Evolutionary conservation across 2,113 vertebrate species (phyloP).

Genomic region (Engystomops pustulosus): DNA sequence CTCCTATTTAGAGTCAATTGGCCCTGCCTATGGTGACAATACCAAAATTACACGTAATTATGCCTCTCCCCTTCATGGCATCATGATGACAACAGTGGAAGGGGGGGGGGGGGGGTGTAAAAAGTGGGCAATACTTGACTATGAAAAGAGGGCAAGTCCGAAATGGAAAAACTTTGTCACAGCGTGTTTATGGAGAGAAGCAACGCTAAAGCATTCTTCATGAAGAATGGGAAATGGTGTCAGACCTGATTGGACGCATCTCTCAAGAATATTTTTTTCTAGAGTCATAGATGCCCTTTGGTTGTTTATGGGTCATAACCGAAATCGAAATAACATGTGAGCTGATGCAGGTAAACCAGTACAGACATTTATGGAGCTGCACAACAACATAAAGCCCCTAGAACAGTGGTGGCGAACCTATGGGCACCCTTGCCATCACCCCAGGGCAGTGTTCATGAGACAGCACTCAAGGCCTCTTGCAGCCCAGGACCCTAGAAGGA

Average conservation of each 20-base stretch:
- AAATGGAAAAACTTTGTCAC: background rate
- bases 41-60: conserved; percentile 52
- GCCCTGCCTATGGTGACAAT: conserved; percentile 45
- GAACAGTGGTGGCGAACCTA: too few species aligned
- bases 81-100: background rate
- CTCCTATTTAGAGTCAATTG: conserved; percentile 22
- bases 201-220: background rate
- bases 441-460: too few species aligned
- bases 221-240: background rate
- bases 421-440: too few species aligned
- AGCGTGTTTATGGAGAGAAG: background rate
- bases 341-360: too few species aligned
- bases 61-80: conserved; percentile 26
- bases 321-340: background rate
- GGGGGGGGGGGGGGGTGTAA: background rate
- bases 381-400: too few species aligned
- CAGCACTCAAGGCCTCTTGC: too few species aligned
- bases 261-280: background rate
- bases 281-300: background rate
- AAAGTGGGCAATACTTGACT: background rate
- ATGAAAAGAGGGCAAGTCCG: conserved; percentile 16
- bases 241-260: background rate
- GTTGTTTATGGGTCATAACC: background rate
- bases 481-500: too few species aligned
- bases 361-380: background rate